A percentile compares a stretch with the other conserved stretches of the same genome.
Evolutionary conservation across 2,888 invertebrate genomes (phyloP).

Genomic region (Dryococelus australis): DNA sequence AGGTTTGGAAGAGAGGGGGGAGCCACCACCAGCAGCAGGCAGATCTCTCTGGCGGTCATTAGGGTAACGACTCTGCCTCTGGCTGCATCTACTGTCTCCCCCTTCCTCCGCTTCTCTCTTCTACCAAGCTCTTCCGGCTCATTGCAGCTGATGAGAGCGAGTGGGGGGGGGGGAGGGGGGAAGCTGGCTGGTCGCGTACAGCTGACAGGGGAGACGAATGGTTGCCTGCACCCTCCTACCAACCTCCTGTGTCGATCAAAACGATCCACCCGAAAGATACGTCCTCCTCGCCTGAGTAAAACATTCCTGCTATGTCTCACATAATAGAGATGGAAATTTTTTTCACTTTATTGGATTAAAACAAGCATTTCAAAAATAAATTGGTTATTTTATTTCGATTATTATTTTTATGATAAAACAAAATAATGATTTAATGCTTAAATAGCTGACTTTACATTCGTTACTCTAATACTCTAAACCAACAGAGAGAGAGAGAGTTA

Average conservation of each 20-base stretch:
- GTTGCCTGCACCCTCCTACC: background rate
- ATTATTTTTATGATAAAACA: too few relatives aligned
- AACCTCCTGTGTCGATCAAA: background rate
- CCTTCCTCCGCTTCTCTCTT: background rate
- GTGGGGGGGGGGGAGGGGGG: background rate
- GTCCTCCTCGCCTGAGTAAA: background rate
- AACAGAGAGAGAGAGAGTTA: too few relatives aligned
- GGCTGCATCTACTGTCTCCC: background rate
- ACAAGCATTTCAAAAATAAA: too few relatives aligned
- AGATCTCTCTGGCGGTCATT: slow-evolving; percentile 11
- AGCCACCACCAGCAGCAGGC: background rate
- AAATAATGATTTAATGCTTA: too few relatives aligned
- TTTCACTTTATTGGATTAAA: too few relatives aligned
- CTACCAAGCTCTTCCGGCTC: background rate
- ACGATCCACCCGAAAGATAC: background rate
- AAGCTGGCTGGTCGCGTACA: background rate
- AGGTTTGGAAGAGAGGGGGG: background rate
- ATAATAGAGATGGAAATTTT: too few relatives aligned
- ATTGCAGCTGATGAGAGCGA: background rate
- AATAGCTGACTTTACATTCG: too few relatives aligned
- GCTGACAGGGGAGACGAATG: slow-evolving; percentile 10
- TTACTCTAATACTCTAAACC: too few relatives aligned
- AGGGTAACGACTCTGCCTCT: background rate
- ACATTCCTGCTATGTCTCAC: background rate
- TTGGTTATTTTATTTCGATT: too few relatives aligned